A percentile compares a stretch with the other conserved stretches of the same genome.
Conservation (phyloP, 2,888 invertebrate species). For the Xanthia icteritia region DNA sequence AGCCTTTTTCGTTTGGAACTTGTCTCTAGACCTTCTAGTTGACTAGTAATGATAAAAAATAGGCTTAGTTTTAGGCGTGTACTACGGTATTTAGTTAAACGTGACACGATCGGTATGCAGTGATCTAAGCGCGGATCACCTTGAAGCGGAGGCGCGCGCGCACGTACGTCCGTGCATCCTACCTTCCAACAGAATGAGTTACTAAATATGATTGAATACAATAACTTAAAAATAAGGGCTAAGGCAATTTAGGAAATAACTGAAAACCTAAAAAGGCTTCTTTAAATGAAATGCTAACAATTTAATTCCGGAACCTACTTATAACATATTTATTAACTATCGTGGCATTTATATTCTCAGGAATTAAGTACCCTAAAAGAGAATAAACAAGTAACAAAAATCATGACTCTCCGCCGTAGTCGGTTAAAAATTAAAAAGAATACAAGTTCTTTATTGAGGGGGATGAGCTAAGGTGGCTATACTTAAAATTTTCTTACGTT, state of each 20-base stretch:
- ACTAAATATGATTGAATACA: conserved; percentile 5
- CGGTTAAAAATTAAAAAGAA: neutral
- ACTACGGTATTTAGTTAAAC: conserved; percentile 67
- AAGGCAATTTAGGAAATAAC: neutral
- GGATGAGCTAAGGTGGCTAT: neutral
- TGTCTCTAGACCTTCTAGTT: neutral
- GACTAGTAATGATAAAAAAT: neutral
- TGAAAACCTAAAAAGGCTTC: neutral
- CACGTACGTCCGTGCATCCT: conserved; percentile 67
- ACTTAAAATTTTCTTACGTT: no score
- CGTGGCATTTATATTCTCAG: neutral
- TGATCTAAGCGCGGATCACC: conserved; percentile 80
- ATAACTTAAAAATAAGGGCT: neutral
- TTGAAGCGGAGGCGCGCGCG: conserved; percentile 74
- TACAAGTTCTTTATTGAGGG: neutral
- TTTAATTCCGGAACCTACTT: neutral
- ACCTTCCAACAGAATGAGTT: conserved; percentile 27
- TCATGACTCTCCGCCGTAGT: no score
- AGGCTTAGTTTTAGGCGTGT: conserved; percentile 39
- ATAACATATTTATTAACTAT: neutral
- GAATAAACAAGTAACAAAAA: neutral
- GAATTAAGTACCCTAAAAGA: neutral
- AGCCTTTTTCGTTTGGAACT: no score
- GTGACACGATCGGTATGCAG: conserved; percentile 72
- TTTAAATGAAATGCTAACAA: neutral